phyloP scores from a whole-genome alignment of 2,797 vertebrate genomes.

The Alexandromys oeconomus region DNA sequence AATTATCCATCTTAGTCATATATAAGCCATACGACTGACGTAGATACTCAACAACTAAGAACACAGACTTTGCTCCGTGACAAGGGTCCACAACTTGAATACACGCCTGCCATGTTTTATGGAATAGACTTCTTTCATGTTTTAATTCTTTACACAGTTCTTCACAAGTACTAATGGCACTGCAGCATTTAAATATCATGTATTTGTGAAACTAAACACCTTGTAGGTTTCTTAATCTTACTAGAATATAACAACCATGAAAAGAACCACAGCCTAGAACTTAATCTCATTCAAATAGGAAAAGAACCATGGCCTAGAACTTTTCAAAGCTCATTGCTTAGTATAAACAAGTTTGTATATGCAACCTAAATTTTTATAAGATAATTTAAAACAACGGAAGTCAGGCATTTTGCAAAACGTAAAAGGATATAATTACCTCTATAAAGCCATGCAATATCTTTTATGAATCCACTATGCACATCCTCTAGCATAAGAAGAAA shows the following conservation, averaged over 20 bases:
- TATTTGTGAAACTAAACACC: not conserved
- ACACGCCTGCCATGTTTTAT: not conserved
- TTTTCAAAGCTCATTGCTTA: conserved; percentile 5
- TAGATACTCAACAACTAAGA: not conserved
- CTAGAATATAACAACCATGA: not conserved
- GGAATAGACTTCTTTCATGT: not conserved
- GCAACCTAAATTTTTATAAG: conserved; percentile 1
- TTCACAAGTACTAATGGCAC: not conserved
- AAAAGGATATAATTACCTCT: not conserved
- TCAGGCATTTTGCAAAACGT: not conserved
- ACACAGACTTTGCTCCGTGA: not conserved
- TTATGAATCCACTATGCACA: not conserved
- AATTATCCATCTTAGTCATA: not conserved
- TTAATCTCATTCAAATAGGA: not conserved
- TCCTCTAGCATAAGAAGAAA: not conserved
- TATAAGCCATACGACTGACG: not conserved
- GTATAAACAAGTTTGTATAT: not conserved
- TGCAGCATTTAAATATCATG: not conserved
- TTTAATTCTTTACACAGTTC: not conserved
- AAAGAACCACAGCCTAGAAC: not conserved
- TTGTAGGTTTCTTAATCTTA: not conserved
- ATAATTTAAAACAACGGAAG: not conserved
- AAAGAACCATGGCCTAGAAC: not conserved
- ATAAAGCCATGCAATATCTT: not conserved
- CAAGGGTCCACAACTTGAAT: conserved; percentile 3